A percentile compares a stretch with the other conserved stretches of the same genome.
These are phyloP conservation scores for Actias luna DNA, from an alignment of 2,888 invertebrate species.

Conservation along the genomic window DNA sequence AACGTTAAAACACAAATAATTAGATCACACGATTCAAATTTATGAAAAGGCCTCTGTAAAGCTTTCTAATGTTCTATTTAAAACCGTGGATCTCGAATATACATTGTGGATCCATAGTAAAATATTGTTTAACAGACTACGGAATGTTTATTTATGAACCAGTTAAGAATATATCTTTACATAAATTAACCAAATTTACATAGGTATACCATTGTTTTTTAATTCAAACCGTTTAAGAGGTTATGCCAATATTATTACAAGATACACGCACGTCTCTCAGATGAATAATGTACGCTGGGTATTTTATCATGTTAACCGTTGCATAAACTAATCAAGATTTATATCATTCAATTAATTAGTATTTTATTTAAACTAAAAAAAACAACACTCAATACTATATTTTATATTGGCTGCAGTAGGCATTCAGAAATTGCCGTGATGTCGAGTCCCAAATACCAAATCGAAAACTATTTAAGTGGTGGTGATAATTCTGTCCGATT, in stretches of 20 bases:
- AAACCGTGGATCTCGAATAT: not conserved
- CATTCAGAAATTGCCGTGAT: too few species aligned
- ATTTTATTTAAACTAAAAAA: not conserved
- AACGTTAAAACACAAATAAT: not conserved
- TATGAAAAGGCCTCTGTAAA: not conserved
- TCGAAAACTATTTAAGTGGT: not conserved
- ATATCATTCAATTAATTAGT: not conserved
- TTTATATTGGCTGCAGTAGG: not conserved
- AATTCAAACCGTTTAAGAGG: not conserved
- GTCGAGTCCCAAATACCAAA: not conserved
- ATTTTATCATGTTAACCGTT: not conserved
- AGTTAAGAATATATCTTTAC: not conserved
- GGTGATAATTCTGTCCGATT: too few species aligned
- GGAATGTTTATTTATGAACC: constrained; percentile 4
- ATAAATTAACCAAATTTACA: constrained; percentile 2
- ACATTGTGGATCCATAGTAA: not conserved
- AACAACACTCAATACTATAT: not conserved
- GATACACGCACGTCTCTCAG: not conserved
- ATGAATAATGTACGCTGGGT: not conserved
- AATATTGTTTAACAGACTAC: not conserved
- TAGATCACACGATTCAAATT: not conserved
- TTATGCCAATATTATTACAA: not conserved
- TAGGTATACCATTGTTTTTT: constrained; percentile 4
- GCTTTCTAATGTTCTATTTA: constrained; percentile 1
- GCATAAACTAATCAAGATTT: not conserved